Base-by-base conservation (phyloP, 2,113 vertebrate species). In the Dicentrarchus labrax region DNA sequence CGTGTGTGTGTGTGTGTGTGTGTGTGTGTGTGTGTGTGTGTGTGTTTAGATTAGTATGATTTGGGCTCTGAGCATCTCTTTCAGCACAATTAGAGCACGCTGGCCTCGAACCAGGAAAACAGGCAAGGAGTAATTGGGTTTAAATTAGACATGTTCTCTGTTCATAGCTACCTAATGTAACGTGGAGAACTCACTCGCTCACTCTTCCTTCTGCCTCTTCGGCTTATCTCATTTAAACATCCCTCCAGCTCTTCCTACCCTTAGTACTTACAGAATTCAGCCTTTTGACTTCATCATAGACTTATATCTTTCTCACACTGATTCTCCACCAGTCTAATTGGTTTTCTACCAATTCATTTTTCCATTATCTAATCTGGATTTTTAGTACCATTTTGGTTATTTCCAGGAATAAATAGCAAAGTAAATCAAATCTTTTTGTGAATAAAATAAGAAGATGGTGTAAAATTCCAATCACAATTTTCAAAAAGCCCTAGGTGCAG, bases 131-230 rank as follows among this genome's bases (percentile, higher is more conserved):
- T 89, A 93, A 94, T 88, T 91, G 82, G 88, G 91, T 92, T 92
- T 90, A 91, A 94, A 95, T 94, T 80, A 84, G 88, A 90, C 89
- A 88, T 92, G 89, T 84, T 93, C 80, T 80, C 79, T 72, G 76
- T 80, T 88, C 73, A 60, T 59, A 80, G 84, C 83, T 75, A 76
- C 75, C 78, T 90, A 89, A 90, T 86, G 88, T 85, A 67, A 87
- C 54, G 8, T 74, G 72, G 57, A 88, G 76, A 77, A 82, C 64
- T 84, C 70, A 11, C 65, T 68, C 72, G 7, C 65, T 66, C 69
- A 19, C 48, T 59, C 76, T 19, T 50, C n/a, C 64, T 7, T 60
- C 50, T 16, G 8, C 67, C 38, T 16, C 56, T 17, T 65, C 47
- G 10, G 8, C 72, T 73, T 71, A 80, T 82, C 77, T 80, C 59